A percentile compares a stretch with the other conserved stretches of the same genome.
Evolutionary conservation across 2,113 vertebrate species (phyloP).

Genomic region (Pluvialis apricaria): DNA sequence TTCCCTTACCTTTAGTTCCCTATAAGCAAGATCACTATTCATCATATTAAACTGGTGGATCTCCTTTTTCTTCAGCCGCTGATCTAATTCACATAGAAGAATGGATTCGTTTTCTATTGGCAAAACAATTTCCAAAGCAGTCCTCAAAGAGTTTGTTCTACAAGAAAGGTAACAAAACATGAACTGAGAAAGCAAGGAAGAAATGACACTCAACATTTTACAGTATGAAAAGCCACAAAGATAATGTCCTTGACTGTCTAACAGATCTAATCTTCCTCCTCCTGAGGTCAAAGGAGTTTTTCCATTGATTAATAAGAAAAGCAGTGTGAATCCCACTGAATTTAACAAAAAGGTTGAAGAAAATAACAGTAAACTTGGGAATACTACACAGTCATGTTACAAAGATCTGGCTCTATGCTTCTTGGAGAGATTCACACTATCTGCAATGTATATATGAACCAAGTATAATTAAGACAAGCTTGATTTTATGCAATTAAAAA

Average conservation of each 20-base stretch:
- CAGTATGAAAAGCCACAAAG: not conserved
- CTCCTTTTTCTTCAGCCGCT: constrained; percentile 73
- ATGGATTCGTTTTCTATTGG: constrained; percentile 80
- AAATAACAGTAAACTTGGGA: not conserved
- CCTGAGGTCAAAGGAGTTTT: not conserved
- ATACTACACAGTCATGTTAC: not conserved
- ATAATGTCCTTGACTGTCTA: not conserved
- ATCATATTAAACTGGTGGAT: constrained; percentile 74
- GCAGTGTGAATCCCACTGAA: not conserved
- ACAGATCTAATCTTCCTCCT: not conserved
- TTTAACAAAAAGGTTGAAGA: not conserved
- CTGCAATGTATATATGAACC: not conserved
- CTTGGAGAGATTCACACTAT: not conserved
- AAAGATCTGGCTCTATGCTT: not conserved
- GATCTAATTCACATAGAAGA: constrained; percentile 72
- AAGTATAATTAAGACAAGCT: not conserved
- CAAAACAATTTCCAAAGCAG: constrained; percentile 77
- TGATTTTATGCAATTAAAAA: not conserved
- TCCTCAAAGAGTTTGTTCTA: constrained; percentile 80
- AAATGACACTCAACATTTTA: not conserved
- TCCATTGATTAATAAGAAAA: not conserved
- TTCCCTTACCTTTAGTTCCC: constrained; percentile 66
- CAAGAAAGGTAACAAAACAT: constrained; percentile 18
- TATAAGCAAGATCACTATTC: constrained; percentile 61
- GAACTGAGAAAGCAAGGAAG: not conserved